A percentile compares a stretch with the other conserved stretches of the same genome.
phyloP scores from a whole-genome alignment of 2,113 vertebrate species.

The Pagrus major region DNA sequence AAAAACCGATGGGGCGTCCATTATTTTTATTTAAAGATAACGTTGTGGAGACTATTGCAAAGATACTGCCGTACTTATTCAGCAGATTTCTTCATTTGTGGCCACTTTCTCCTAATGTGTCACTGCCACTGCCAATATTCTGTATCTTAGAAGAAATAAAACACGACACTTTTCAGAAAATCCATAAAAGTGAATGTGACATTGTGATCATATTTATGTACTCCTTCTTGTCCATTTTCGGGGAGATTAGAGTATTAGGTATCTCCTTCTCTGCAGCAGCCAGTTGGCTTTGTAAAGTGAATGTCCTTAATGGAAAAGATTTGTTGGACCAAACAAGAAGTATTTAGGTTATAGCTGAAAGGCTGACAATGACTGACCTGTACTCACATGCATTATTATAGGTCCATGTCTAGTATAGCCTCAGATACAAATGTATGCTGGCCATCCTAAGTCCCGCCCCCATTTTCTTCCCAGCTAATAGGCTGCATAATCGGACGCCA shows the following conservation, averaged over 20 bases:
- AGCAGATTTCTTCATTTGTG: neutral
- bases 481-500: slow-evolving; percentile 99
- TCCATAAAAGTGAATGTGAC: neutral
- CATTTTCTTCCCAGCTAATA: slow-evolving; percentile 95
- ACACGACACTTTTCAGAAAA: neutral
- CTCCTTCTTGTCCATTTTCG: neutral
- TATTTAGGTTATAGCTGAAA: neutral
- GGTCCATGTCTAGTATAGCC: neutral
- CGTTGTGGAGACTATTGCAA: neutral
- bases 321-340: slow-evolving; percentile 23
- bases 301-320: slow-evolving; percentile 49
- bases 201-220: neutral
- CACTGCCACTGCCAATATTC: neutral
- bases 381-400: neutral
- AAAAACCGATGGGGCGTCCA: neutral
- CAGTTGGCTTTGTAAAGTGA: too few species aligned
- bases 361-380: neutral
- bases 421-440: neutral
- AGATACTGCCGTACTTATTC: neutral
- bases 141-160: neutral
- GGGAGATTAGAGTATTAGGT: neutral
- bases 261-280: too few species aligned
- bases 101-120: neutral
- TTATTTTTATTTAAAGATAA: neutral
- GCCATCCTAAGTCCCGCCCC: slow-evolving; percentile 71